phyloP scores from a whole-genome alignment of 2,797 vertebrate species.

The Telmatherina bonti region DNA sequence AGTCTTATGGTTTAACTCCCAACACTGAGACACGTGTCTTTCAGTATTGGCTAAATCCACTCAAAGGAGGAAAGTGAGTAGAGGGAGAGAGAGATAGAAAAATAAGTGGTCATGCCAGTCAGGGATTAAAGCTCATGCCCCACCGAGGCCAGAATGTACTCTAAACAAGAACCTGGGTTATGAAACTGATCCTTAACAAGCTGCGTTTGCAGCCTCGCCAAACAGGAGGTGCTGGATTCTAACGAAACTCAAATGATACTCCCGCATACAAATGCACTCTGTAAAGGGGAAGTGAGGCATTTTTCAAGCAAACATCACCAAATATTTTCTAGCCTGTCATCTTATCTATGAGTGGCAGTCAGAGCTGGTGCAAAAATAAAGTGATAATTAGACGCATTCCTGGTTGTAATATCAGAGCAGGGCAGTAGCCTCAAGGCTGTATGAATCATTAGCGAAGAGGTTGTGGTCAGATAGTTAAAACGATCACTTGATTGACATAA shows the following conservation, averaged over 20 bases:
- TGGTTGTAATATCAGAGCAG: not conserved
- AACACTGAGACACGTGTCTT: constrained; percentile 56
- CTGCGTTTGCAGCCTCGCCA: constrained; percentile 4
- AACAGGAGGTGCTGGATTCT: constrained; percentile 13
- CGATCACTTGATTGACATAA: not conserved
- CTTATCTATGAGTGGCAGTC: not conserved
- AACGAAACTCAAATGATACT: not conserved
- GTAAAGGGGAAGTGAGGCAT: not conserved
- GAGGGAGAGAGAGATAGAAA: constrained; percentile 15
- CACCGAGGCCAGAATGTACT: constrained; percentile 65
- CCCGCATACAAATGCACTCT: not conserved
- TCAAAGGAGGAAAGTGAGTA: constrained; percentile 59
- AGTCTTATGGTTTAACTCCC: constrained; percentile 62
- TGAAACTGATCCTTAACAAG: constrained; percentile 59
- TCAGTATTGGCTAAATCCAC: constrained; percentile 63
- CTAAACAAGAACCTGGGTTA: constrained; percentile 49
- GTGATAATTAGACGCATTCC: not conserved
- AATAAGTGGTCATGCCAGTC: constrained; percentile 49
- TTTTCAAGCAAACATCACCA: not conserved
- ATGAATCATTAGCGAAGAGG: not conserved
- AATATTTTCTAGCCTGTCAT: not conserved
- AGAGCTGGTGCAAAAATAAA: not conserved
- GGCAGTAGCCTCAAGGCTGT: not conserved
- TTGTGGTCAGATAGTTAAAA: not conserved
- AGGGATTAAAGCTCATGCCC: constrained; percentile 68